Evolutionary conservation across 2,888 invertebrate genomes (phyloP).

Genomic region (Scaptomyza polygonia): DNA sequence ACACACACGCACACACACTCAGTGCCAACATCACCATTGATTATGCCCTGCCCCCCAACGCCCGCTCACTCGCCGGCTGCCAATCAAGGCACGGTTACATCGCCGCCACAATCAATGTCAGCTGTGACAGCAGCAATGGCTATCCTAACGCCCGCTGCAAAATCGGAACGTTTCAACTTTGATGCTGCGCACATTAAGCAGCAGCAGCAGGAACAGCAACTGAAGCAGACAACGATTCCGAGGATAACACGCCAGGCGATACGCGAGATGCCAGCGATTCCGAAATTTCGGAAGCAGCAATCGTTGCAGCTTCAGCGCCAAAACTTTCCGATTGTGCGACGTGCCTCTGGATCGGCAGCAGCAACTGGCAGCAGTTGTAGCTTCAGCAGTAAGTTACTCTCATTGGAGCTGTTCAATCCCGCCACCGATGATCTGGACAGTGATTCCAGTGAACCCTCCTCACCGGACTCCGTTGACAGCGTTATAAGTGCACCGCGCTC

Average conservation of each 20-base stretch:
- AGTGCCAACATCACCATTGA: constrained; percentile 90
- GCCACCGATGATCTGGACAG: constrained; percentile 96
- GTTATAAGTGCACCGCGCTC: constrained; percentile 89
- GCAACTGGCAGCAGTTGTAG: constrained; percentile 84
- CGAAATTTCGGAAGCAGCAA: constrained; percentile 85
- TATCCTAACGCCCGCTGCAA: constrained; percentile 79
- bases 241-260: constrained; percentile 87
- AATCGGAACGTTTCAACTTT: constrained; percentile 53
- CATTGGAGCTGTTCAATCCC: constrained; percentile 94
- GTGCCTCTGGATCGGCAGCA: constrained; percentile 85
- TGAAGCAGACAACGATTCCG: constrained; percentile 23
- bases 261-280: constrained; percentile 87
- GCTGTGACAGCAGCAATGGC: constrained; percentile 83
- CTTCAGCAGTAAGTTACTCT: constrained; percentile 88
- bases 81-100: constrained; percentile 77
- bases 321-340: constrained; percentile 89
- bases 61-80: constrained; percentile 84
- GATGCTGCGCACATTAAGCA: constrained; percentile 59
- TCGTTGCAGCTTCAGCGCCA: constrained; percentile 81
- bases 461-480: constrained; percentile 94
- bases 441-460: constrained; percentile 92
- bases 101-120: constrained; percentile 82
- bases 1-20: constrained; percentile 82
- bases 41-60: constrained; percentile 84
- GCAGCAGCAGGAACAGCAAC: constrained; percentile 45